Base-by-base conservation (phyloP, 37 sponge, comb jelly and placozoan genomes). In the Mnemiopsis leidyi region DNA sequence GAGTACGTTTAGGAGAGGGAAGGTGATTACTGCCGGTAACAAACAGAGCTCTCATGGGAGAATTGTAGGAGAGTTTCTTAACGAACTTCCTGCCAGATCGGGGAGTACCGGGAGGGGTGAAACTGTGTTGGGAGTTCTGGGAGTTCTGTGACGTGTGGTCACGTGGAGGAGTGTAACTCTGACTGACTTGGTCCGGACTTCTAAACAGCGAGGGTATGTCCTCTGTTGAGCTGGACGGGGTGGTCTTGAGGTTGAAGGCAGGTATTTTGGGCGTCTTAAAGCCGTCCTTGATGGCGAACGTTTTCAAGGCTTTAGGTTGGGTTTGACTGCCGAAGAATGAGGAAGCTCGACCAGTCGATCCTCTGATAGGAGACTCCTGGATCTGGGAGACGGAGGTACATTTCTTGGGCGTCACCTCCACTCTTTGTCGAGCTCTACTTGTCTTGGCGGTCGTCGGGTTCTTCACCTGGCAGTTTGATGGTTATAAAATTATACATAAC, bases 291-390 rank as follows among this genome's bases (percentile, higher is more conserved):
- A 85, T 37, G 48, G 36, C 35, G 30, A 85, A 85, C 2, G 90
- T 36, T 38, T 38, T 13, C 61, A 85, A 23, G 61, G 90, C 23
- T 1, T 35, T 23, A 0, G 39, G 39, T 39, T 85, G 90, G 48
- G 39, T 39, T 37, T 85, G 90, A 25, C 90, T 85, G 20, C 90
- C 90, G 90, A 85, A 85, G 48, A 85, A 85, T 40, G 90, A 85
- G 28, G 90, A 85, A 26, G 90, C 90, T 32, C 79, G 79, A 77
- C 79, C 32, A 20, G 32, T 21, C 2, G n/a, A 20, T 9, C 48
- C 90, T 20, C 90, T 35, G 61, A 85, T 29, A 26, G 90, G 90
- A n/a, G 90, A 85, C 23, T 85, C 90, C 3, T 85, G 90, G 61
- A 85, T 33, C 38, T 36, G 24, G 48, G 40, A n/a, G 7, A n/a